Conservation (phyloP, 2,113 vertebrate genomes). For the Beaufortia kweichowensis region DNA sequence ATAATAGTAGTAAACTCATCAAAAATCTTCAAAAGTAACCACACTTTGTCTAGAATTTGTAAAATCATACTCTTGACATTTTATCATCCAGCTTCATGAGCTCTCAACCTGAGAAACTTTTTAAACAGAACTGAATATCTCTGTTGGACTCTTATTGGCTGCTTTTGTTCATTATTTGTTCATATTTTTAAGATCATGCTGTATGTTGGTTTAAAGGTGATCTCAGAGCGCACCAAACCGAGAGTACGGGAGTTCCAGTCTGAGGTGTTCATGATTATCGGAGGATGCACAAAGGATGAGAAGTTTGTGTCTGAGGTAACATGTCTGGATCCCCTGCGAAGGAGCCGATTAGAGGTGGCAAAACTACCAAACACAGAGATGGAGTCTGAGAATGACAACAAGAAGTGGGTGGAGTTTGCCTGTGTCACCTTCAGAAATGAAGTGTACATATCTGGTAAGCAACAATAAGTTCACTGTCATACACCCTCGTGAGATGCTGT, state of each 20-base stretch:
- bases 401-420: slow-evolving; percentile 98
- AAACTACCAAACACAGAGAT: slow-evolving; percentile 87
- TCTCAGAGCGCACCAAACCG: slow-evolving; percentile 94
- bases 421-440: slow-evolving; percentile 94
- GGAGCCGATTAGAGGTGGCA: slow-evolving; percentile 95
- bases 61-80: too few species aligned
- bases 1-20: too few species aligned
- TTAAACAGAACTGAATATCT: too few species aligned
- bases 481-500: background rate
- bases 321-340: slow-evolving; percentile 91
- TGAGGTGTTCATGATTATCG: slow-evolving; percentile 96
- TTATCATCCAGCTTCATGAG: too few species aligned
- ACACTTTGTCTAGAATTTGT: too few species aligned
- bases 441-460: slow-evolving; percentile 93
- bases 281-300: slow-evolving; percentile 95
- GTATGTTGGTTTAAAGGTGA: slow-evolving; percentile 76
- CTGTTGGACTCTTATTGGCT: too few species aligned
- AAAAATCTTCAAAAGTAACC: too few species aligned
- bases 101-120: too few species aligned
- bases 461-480: background rate
- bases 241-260: slow-evolving; percentile 90
- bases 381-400: slow-evolving; percentile 84
- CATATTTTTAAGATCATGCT: background rate
- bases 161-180: too few species aligned
- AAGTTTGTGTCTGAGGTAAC: slow-evolving; percentile 94